A percentile compares a stretch with the other conserved stretches of the same genome.
These are phyloP conservation scores for Eremobia ochroleuca DNA, from an alignment of 2,888 invertebrate genomes.

Conservation along the genomic window DNA sequence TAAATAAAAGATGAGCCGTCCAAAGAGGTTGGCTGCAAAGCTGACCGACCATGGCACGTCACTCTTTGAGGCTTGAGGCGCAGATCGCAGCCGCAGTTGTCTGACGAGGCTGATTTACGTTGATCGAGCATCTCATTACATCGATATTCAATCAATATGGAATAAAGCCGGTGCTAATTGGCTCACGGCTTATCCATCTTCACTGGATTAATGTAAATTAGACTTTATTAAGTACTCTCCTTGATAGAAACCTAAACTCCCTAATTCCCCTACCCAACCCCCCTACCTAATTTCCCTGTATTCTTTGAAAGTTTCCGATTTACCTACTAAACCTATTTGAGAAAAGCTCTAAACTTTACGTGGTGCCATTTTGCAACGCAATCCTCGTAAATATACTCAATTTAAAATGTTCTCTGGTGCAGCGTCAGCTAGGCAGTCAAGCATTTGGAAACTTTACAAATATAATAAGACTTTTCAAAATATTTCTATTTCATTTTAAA, in stretches of 20 bases:
- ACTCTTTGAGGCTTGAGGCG: not conserved
- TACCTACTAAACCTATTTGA: constrained; percentile 30
- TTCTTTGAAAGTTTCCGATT: constrained; percentile 24
- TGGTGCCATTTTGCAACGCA: constrained; percentile 21
- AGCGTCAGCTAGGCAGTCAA: not conserved
- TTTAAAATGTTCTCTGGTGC: constrained; percentile 7
- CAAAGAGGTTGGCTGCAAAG: not conserved
- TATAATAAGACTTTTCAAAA: not conserved
- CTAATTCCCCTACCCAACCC: no score
- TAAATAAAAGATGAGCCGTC: not conserved
- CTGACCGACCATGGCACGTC: not conserved
- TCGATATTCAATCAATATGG: not conserved
- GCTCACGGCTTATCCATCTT: not conserved
- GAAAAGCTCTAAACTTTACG: constrained; percentile 10
- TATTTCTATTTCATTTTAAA: not conserved
- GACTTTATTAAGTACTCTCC: not conserved
- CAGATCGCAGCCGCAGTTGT: not conserved
- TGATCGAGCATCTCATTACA: not conserved
- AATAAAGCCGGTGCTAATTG: not conserved
- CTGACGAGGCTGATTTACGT: not conserved
- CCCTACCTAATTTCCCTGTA: not conserved
- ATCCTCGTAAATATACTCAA: constrained; percentile 22
- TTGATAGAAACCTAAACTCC: not conserved
- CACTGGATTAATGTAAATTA: not conserved
- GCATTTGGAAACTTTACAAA: not conserved